These are phyloP conservation scores for Nomada flava DNA, from an alignment of 2,888 invertebrate genomes.

Conservation along the genomic window DNA sequence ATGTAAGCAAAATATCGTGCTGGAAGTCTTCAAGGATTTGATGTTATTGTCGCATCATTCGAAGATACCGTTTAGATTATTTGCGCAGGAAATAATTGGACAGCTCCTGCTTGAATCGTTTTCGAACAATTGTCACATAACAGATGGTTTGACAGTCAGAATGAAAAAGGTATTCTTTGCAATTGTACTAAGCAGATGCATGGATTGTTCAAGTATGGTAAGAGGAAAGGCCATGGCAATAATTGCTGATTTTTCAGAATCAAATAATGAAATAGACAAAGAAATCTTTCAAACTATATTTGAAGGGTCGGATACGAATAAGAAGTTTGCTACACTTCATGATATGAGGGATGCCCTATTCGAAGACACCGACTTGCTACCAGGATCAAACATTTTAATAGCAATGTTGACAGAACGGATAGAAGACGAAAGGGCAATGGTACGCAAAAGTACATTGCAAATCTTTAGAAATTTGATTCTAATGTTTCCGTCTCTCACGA, in stretches of 20 bases:
- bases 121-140: slow-evolving; percentile 21
- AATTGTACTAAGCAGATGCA: slow-evolving; percentile 85
- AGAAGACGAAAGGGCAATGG: slow-evolving; percentile 86
- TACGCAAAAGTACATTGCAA: slow-evolving; percentile 82
- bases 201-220: slow-evolving; percentile 87
- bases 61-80: slow-evolving; percentile 84
- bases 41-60: slow-evolving; percentile 79
- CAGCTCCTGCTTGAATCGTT: slow-evolving; percentile 80
- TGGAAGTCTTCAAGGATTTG: slow-evolving; percentile 69
- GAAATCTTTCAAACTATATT: slow-evolving; percentile 66
- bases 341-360: slow-evolving; percentile 67
- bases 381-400: slow-evolving; percentile 78
- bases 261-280: slow-evolving; percentile 52
- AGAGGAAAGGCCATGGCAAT: slow-evolving; percentile 87
- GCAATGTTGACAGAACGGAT: slow-evolving; percentile 83
- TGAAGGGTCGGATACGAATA: slow-evolving; percentile 52
- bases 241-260: slow-evolving; percentile 85
- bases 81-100: slow-evolving; percentile 85
- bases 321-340: slow-evolving; percentile 68
- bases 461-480: slow-evolving; percentile 73
- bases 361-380: slow-evolving; percentile 75
- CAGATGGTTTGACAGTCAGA: slow-evolving; percentile 35
- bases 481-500: slow-evolving; percentile 65
- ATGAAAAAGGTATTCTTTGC: slow-evolving; percentile 82
- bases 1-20: slow-evolving; percentile 64